These are phyloP conservation scores for Botia almorhae DNA, from an alignment of 2,797 vertebrate species.

Conservation along the genomic window DNA sequence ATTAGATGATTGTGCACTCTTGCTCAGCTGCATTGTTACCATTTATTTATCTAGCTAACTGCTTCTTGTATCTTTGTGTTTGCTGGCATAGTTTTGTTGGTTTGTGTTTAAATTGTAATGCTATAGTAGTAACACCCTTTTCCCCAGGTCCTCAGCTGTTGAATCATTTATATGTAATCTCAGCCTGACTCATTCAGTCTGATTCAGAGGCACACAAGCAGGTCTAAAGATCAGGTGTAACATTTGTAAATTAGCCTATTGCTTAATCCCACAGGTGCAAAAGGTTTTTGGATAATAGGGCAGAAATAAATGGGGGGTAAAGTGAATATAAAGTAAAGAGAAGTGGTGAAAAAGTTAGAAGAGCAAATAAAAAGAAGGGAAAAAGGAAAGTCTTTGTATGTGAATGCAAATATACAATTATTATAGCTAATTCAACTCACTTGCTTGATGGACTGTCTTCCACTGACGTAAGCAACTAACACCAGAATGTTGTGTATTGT, in stretches of 20 bases:
- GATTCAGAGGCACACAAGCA: conserved; percentile 50
- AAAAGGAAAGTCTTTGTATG: conserved; percentile 29
- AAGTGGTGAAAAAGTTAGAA: not conserved
- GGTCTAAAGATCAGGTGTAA: conserved; percentile 61
- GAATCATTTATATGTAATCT: conserved; percentile 61
- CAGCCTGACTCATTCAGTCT: conserved; percentile 48
- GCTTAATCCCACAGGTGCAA: conserved; percentile 60
- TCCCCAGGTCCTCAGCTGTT: conserved; percentile 18
- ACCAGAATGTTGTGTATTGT: conserved; percentile 40
- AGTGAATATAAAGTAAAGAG: conserved; percentile 5
- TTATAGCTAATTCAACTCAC: conserved; percentile 26
- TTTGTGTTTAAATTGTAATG: conserved; percentile 33
- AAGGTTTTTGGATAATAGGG: conserved; percentile 57
- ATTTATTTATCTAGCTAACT: not conserved
- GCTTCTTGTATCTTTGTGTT: not conserved
- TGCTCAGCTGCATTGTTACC: not conserved
- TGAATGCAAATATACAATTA: conserved; percentile 49
- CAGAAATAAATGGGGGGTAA: not conserved
- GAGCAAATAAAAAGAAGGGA: not conserved
- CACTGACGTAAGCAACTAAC: conserved; percentile 44
- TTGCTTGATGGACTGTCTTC: conserved; percentile 32
- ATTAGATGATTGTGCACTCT: not conserved
- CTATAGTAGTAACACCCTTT: conserved; percentile 37
- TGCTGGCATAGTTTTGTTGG: not conserved
- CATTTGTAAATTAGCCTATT: conserved; percentile 64